These are phyloP conservation scores for Anastrepha obliqua DNA, from an alignment of 1,140 invertebrate species.

Conservation along the genomic window DNA sequence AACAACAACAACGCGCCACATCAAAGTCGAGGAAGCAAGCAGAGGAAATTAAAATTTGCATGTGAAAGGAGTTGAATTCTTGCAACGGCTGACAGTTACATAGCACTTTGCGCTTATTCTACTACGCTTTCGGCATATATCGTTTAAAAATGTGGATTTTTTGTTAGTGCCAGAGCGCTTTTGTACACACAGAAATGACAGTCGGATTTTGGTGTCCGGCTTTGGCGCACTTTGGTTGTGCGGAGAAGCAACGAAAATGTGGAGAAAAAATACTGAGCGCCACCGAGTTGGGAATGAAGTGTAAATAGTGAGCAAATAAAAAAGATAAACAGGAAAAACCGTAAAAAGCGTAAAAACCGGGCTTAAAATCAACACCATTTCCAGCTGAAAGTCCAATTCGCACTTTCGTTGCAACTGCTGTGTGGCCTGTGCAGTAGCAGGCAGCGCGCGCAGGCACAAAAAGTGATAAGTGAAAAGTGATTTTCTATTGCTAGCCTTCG, in stretches of 20 bases:
- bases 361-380: not conserved
- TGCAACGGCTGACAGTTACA: not conserved
- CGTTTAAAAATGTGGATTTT: constrained; percentile 15
- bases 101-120: not conserved
- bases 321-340: not conserved
- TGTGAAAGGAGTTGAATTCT: constrained; percentile 59
- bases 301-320: constrained; percentile 33
- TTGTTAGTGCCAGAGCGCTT: not conserved
- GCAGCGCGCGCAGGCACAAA: not conserved
- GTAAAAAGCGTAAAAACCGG: not conserved
- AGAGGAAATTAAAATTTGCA: constrained; percentile 73
- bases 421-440: not conserved
- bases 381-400: not conserved
- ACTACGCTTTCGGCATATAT: not conserved
- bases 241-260: not conserved
- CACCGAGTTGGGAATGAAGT: not conserved
- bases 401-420: not conserved
- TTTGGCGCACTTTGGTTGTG: not conserved
- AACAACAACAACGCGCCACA: not conserved
- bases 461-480: constrained; percentile 7
- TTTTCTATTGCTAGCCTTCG: not conserved
- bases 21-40: constrained; percentile 61
- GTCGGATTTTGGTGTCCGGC: not conserved
- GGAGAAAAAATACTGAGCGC: not conserved
- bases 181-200: not conserved